Percentiles rank a stretch among this genome's conserved stretches.
These are phyloP conservation scores for Poeciliopsis infans DNA, from an alignment of 2,797 vertebrate species.

Conservation along the genomic window DNA sequence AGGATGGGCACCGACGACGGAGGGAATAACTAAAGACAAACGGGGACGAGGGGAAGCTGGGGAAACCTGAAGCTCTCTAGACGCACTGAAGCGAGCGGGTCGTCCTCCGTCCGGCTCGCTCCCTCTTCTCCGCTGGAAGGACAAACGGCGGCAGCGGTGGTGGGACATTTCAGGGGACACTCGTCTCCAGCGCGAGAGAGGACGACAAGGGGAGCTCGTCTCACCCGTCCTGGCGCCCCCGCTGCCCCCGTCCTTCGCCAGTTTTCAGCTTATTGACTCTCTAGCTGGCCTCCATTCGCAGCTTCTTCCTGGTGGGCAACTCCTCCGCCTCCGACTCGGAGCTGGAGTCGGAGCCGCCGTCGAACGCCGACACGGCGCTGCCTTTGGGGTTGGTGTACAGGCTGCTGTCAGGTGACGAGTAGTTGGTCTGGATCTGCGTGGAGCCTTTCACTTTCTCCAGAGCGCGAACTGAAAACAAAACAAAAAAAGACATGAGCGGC, in stretches of 20 bases:
- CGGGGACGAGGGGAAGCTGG: conserved; percentile 11
- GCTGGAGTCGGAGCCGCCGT: conserved; percentile 96
- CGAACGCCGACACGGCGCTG: conserved; percentile 96
- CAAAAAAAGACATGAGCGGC: not conserved
- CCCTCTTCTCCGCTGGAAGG: conserved; percentile 40
- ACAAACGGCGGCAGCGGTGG: conserved; percentile 9
- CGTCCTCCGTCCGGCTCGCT: conserved; percentile 46
- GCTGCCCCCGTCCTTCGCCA: conserved; percentile 19
- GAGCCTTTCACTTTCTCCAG: conserved; percentile 98
- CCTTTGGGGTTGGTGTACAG: conserved; percentile 99
- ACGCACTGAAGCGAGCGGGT: conserved; percentile 37
- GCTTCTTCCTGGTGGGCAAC: conserved; percentile 93
- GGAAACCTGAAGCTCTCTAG: conserved; percentile 61
- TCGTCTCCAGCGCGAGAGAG: conserved; percentile 64
- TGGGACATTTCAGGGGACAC: conserved; percentile 48
- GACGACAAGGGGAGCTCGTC: conserved; percentile 25
- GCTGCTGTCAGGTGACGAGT: conserved; percentile 93
- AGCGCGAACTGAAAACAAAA: conserved; percentile 86
- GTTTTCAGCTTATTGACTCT: conserved; percentile 48
- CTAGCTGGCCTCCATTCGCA: conserved; percentile 94
- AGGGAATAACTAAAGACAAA: conserved; percentile 31
- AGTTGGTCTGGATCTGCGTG: conserved; percentile 92
- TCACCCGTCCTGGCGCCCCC: conserved; percentile 36
- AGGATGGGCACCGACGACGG: conserved; percentile 23
- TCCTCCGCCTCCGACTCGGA: conserved; percentile 94